These are phyloP conservation scores for Antennarius maculatus DNA, from an alignment of 2,797 vertebrate genomes.

Conservation along the genomic window DNA sequence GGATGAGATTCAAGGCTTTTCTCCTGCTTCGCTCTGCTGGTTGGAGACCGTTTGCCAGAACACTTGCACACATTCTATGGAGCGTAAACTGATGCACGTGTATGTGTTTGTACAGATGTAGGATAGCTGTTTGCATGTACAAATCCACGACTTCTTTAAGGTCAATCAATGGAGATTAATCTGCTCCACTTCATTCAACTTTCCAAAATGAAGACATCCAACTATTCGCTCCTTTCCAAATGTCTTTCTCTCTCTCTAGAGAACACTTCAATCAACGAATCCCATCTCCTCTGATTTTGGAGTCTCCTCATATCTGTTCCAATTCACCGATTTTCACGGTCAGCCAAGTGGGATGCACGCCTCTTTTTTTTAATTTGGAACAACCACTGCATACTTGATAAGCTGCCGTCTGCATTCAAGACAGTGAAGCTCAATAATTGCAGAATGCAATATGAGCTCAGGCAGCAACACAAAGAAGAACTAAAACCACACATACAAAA, in stretches of 20 bases:
- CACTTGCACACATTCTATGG: constrained; percentile 1
- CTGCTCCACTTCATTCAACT: constrained; percentile 7
- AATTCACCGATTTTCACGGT: constrained; percentile 49
- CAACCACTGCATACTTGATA: constrained; percentile 65
- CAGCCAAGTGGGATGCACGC: constrained; percentile 41
- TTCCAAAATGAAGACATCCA: constrained; percentile 8
- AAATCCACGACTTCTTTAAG: neutral
- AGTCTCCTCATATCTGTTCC: constrained; percentile 42
- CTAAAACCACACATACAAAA: constrained; percentile 29
- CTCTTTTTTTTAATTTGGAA: constrained; percentile 36
- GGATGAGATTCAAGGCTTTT: constrained; percentile 53
- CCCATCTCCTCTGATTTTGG: constrained; percentile 41
- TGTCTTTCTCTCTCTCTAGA: constrained; percentile 28
- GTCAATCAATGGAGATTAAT: constrained; percentile 40
- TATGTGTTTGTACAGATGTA: neutral
- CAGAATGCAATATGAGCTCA: constrained; percentile 55
- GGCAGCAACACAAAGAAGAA: constrained; percentile 36
- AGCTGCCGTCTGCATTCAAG: constrained; percentile 49
- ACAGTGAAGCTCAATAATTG: constrained; percentile 10
- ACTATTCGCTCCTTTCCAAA: constrained; percentile 8
- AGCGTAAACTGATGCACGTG: neutral
- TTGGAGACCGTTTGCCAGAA: neutral
- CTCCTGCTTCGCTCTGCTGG: constrained; percentile 28
- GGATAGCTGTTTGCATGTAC: constrained; percentile 1
- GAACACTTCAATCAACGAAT: constrained; percentile 48